Conservation (phyloP, 2,113 vertebrate species). For the Poicephalus meyeri region DNA sequence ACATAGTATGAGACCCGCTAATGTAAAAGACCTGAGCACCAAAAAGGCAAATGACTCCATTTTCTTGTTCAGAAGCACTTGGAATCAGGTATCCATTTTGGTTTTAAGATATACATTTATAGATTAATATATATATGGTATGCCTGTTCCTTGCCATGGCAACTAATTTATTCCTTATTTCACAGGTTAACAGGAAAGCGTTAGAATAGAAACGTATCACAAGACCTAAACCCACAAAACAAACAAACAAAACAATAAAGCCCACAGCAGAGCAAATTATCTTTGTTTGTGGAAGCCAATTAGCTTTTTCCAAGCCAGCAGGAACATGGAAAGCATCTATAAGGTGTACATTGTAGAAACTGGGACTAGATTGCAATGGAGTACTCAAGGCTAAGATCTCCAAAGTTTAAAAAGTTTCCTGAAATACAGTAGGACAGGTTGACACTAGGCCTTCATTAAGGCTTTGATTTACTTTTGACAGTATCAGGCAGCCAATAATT, state of each 20-base stretch:
- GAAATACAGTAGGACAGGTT: neutral
- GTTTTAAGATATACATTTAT: neutral
- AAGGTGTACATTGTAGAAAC: neutral
- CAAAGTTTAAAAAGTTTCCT: neutral
- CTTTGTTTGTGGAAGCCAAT: neutral
- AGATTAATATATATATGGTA: neutral
- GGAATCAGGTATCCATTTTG: neutral
- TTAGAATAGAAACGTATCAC: neutral
- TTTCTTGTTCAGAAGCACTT: neutral
- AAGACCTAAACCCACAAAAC: neutral
- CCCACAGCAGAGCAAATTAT: neutral
- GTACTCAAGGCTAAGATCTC: neutral
- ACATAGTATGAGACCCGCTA: neutral
- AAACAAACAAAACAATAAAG: neutral
- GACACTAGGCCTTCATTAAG: neutral
- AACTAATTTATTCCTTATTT: neutral
- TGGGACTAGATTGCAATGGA: neutral
- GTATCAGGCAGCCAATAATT: neutral
- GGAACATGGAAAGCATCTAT: neutral
- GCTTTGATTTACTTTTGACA: conserved; percentile 2
- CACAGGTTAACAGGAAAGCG: neutral
- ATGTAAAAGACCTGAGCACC: neutral
- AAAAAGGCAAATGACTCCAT: neutral
- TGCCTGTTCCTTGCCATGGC: neutral
- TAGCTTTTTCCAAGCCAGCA: neutral